phyloP scores from a whole-genome alignment of 1,140 invertebrate genomes.

The Diprion similis region DNA sequence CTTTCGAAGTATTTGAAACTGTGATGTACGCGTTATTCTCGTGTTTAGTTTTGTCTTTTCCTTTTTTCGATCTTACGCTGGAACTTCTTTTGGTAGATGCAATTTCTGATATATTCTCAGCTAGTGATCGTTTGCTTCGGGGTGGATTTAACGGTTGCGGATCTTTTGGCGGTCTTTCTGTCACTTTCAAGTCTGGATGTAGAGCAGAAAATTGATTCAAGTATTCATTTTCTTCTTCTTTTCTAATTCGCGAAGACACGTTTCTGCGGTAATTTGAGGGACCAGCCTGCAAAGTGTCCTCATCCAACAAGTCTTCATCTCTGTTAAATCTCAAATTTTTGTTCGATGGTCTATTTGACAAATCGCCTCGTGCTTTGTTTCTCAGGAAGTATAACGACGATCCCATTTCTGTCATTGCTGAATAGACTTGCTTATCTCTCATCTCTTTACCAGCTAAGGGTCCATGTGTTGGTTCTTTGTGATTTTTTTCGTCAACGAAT shows the following conservation, averaged over 20 bases:
- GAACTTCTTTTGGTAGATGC: conserved; percentile 19
- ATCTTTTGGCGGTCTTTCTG: conserved; percentile 30
- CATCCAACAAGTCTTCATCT: conserved; percentile 11
- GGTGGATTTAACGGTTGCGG: conserved; percentile 20
- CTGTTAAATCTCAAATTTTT: conserved; percentile 23
- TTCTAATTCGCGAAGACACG: neutral
- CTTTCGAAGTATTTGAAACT: neutral
- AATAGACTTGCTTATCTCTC: conserved; percentile 4
- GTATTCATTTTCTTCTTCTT: conserved; percentile 10
- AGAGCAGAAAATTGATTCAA: conserved; percentile 27
- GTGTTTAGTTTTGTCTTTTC: neutral
- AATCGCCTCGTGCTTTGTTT: conserved; percentile 11
- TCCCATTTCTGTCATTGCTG: conserved; percentile 4
- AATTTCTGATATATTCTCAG: conserved; percentile 30
- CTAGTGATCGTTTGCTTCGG: conserved; percentile 24
- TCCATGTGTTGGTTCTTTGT: neutral
- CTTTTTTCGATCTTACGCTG: neutral
- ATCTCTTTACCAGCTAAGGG: neutral
- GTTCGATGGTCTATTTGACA: conserved; percentile 5
- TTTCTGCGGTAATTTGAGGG: neutral
- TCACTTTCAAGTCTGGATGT: conserved; percentile 30
- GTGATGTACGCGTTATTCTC: neutral
- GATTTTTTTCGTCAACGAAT: conserved; percentile 7
- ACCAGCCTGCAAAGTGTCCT: conserved; percentile 10
- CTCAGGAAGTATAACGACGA: conserved; percentile 20